These are phyloP conservation scores for Dipodomys spectabilis DNA, from an alignment of 2,113 vertebrate genomes.

Conservation along the genomic window DNA sequence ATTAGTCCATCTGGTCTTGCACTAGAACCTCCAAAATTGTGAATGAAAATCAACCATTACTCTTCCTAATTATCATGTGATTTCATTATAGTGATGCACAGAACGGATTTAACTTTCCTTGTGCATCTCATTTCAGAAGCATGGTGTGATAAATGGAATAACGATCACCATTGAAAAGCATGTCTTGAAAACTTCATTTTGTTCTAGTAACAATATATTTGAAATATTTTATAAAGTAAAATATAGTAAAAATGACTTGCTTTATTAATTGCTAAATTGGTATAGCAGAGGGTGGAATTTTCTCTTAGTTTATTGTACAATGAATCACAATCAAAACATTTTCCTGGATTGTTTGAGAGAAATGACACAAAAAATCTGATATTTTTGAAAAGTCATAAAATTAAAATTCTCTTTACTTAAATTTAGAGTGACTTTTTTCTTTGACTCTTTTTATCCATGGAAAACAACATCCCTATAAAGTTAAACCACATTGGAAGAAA, in stretches of 20 bases:
- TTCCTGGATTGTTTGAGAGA: neutral
- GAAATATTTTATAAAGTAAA: neutral
- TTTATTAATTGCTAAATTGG: constrained; percentile 25
- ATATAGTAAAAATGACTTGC: neutral
- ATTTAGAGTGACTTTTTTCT: neutral
- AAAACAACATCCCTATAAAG: neutral
- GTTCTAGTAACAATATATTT: neutral
- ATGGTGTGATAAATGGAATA: neutral
- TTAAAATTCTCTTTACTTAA: neutral
- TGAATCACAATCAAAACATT: neutral
- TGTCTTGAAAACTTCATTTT: neutral
- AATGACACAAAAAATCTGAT: neutral
- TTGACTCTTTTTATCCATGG: neutral
- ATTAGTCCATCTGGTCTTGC: neutral
- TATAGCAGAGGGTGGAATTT: neutral
- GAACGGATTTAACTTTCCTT: neutral
- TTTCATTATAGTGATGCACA: neutral
- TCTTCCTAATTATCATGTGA: neutral
- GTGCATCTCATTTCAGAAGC: neutral
- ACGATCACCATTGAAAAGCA: neutral
- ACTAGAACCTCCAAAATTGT: neutral
- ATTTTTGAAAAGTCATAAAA: neutral
- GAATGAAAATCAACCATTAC: neutral
- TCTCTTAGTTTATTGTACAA: neutral
- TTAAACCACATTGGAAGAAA: constrained; percentile 7